These are phyloP conservation scores for Lepilemur ruficaudatus DNA, from an alignment of 2,797 vertebrate genomes.

Conservation along the genomic window DNA sequence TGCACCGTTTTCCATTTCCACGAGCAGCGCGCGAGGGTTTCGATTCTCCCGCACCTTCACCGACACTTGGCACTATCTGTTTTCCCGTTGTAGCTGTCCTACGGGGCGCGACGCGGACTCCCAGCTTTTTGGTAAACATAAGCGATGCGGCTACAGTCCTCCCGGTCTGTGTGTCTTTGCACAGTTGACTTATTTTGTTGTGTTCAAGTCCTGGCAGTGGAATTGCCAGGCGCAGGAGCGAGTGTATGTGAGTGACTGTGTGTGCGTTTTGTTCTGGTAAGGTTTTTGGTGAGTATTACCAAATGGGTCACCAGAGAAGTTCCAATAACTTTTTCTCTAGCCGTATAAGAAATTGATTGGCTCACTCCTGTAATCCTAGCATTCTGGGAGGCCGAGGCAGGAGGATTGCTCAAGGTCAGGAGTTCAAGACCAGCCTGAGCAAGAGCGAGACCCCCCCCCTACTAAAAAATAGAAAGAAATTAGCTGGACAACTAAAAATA, in stretches of 20 bases:
- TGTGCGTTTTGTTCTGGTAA: background rate
- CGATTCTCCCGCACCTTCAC: too few species aligned
- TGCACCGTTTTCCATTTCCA: background rate
- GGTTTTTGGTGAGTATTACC: background rate
- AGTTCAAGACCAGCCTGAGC: too few species aligned
- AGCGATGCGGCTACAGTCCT: background rate
- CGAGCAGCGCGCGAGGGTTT: too few species aligned
- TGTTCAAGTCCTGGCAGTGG: background rate
- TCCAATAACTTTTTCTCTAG: background rate
- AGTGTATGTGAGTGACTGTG: too few species aligned
- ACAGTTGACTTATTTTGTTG: background rate
- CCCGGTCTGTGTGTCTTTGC: background rate
- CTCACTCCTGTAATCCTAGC: too few species aligned
- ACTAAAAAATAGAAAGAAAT: too few species aligned
- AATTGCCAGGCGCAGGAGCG: background rate
- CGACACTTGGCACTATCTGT: too few species aligned
- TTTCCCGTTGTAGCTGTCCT: accelerated
- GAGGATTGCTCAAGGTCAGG: too few species aligned
- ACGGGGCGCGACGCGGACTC: background rate
- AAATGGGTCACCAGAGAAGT: background rate
- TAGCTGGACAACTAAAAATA: too few species aligned
- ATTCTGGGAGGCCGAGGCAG: too few species aligned
- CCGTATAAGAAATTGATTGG: background rate
- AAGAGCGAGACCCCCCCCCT: too few species aligned
- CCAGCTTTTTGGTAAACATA: background rate